Evolutionary conservation across 2,888 invertebrate species (phyloP).

Genomic region (Tetheella fluctuosa): DNA sequence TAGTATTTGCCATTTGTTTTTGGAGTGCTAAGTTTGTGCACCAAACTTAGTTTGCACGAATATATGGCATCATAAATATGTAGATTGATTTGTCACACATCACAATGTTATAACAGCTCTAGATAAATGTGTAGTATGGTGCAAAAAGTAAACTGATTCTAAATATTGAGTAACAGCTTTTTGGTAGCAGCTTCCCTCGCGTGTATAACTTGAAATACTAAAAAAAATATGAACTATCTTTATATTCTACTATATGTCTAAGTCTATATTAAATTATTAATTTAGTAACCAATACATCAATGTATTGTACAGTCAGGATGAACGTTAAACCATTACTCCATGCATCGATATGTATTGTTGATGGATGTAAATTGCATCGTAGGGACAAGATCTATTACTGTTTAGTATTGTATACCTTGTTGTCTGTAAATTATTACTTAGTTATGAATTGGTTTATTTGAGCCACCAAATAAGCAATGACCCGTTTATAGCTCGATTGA

Average conservation of each 20-base stretch:
- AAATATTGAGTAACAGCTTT: too few relatives aligned
- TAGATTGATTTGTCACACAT: background rate
- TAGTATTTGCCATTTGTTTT: background rate
- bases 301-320: background rate
- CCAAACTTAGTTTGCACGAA: background rate
- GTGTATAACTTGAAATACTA: too few relatives aligned
- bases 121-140: background rate
- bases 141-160: background rate
- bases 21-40: background rate
- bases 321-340: background rate
- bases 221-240: too few relatives aligned
- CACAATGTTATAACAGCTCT: background rate
- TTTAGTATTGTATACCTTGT: background rate
- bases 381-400: background rate
- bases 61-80: background rate
- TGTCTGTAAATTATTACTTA: background rate
- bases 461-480: background rate
- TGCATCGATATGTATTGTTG: conserved; percentile 1
- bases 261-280: background rate
- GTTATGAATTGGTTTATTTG: background rate
- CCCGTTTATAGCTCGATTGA: too few relatives aligned
- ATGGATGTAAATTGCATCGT: conserved; percentile 3
- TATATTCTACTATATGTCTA: too few relatives aligned
- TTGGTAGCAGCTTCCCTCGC: too few relatives aligned
- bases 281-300: background rate